Evolutionary conservation across 2,113 vertebrate species (phyloP).

Genomic region (Misgurnus anguillicaudatus): DNA sequence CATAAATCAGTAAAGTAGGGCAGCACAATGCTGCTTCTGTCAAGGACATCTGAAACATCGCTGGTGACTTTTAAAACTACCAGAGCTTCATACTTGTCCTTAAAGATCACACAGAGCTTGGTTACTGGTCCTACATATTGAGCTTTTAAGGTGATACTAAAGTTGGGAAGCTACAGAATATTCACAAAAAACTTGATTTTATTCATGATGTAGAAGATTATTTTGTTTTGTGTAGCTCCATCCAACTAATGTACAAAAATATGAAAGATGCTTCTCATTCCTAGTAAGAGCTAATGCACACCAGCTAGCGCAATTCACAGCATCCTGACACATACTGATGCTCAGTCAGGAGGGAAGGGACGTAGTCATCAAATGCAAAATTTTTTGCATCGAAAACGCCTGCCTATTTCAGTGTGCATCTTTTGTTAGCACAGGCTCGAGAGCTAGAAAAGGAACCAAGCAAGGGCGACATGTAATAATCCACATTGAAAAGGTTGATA

Average conservation of each 20-base stretch:
- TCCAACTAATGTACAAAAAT: no score
- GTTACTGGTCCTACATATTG: no score
- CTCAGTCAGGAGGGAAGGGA: conserved; percentile 15
- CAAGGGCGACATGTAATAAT: not conserved
- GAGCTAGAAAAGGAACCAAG: not conserved
- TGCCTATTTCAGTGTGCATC: not conserved
- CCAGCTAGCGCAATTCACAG: conserved; percentile 73
- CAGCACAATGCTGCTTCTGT: conserved; percentile 41
- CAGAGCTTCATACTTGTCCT: not conserved
- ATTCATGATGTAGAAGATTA: no score
- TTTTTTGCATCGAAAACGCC: not conserved
- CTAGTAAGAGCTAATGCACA: conserved; percentile 73
- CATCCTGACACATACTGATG: conserved; percentile 71
- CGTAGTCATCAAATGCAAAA: not conserved
- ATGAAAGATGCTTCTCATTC: no score
- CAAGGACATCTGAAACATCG: conserved; percentile 25
- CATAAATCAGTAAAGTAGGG: conserved; percentile 37
- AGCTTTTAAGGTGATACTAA: no score
- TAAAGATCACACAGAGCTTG: not conserved
- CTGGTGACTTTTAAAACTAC: conserved; percentile 16
- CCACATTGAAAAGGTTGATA: not conserved
- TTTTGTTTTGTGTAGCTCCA: no score
- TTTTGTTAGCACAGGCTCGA: not conserved
- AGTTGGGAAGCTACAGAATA: no score
- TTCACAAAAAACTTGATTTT: no score